These are phyloP conservation scores for Fabriciana adippe DNA, from an alignment of 2,888 invertebrate genomes.

Conservation along the genomic window DNA sequence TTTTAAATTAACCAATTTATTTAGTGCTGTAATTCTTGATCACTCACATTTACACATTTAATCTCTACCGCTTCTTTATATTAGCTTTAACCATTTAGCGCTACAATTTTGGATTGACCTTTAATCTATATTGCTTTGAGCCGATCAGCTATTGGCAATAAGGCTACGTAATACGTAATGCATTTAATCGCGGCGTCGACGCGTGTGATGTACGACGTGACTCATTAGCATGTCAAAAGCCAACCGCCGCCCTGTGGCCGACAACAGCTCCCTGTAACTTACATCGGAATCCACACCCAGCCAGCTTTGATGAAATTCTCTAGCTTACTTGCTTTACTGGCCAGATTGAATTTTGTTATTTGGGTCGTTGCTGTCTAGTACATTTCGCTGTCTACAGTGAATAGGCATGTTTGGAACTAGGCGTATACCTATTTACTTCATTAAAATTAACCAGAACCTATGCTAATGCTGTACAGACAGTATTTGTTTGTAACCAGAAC, in stretches of 20 bases:
- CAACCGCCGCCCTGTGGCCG: slow-evolving; percentile 13
- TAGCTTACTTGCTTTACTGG: not conserved
- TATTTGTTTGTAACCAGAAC: too few species aligned
- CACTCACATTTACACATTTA: too few species aligned
- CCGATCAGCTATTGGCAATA: not conserved
- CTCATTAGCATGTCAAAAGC: slow-evolving; percentile 29
- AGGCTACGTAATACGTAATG: slow-evolving; percentile 17
- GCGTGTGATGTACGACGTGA: slow-evolving; percentile 22
- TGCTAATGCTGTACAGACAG: too few species aligned
- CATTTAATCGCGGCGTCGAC: slow-evolving; percentile 13
- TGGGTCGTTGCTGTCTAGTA: too few species aligned
- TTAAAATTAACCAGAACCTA: too few species aligned
- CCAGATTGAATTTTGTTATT: too few species aligned
- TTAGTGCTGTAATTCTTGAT: too few species aligned
- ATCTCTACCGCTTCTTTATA: too few species aligned
- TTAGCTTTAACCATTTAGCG: not conserved
- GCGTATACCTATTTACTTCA: too few species aligned
- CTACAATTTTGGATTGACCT: slow-evolving; percentile 5
- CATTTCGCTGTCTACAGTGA: too few species aligned
- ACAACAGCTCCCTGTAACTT: slow-evolving; percentile 14
- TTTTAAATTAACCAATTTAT: too few species aligned
- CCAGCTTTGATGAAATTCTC: slow-evolving; percentile 15
- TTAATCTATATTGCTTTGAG: slow-evolving; percentile 6
- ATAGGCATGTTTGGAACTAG: too few species aligned
- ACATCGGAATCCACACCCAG: not conserved